Percentiles rank a stretch among this genome's conserved stretches.
phyloP scores from a whole-genome alignment of 2,888 invertebrate species.

The Cheilosia vulpina region DNA sequence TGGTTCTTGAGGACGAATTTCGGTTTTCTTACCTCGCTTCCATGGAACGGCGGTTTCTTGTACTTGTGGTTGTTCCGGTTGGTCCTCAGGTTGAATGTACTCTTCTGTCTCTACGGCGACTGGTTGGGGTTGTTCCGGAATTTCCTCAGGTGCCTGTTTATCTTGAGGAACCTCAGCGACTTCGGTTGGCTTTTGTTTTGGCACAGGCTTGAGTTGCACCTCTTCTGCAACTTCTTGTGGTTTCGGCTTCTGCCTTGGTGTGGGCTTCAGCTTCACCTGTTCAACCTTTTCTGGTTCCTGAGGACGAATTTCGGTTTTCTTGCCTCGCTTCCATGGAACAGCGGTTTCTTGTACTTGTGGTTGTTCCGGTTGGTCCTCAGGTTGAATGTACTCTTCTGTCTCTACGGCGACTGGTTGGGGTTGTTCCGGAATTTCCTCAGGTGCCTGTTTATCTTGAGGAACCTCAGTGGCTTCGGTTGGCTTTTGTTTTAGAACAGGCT shows the following conservation, averaged over 20 bases:
- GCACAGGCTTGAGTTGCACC: constrained; percentile 82
- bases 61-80: constrained; percentile 76
- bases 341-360: constrained; percentile 75
- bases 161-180: constrained; percentile 16
- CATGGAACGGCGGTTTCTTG: constrained; percentile 76
- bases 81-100: constrained; percentile 58
- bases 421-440: constrained; percentile 79
- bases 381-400: constrained; percentile 40
- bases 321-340: constrained; percentile 62
- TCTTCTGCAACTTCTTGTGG: constrained; percentile 78
- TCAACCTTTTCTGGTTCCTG: constrained; percentile 79
- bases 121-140: constrained; percentile 77
- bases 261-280: constrained; percentile 79
- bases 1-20: constrained; percentile 77
- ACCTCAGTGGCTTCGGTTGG: constrained; percentile 61
- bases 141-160: constrained; percentile 77
- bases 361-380: constrained; percentile 76
- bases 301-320: constrained; percentile 78
- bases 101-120: constrained; percentile 43
- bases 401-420: constrained; percentile 56
- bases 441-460: constrained; percentile 64
- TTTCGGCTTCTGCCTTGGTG: constrained; percentile 76
- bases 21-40: constrained; percentile 75
- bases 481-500: constrained; percentile 80
- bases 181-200: constrained; percentile 78